phyloP scores from a whole-genome alignment of 2,888 invertebrate genomes.

The Drosophila quinaria region DNA sequence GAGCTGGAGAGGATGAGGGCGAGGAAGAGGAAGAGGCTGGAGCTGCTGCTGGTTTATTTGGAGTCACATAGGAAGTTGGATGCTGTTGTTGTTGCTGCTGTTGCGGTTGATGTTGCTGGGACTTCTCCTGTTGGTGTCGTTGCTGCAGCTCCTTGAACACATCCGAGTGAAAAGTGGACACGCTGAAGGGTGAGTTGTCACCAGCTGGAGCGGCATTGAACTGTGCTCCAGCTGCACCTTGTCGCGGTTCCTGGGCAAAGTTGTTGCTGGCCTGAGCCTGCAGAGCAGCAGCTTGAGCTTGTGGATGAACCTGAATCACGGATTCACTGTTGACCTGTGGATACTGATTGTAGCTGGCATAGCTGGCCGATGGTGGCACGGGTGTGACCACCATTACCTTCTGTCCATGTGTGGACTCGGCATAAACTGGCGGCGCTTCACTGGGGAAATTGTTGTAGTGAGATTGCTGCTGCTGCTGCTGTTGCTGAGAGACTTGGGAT shows the following conservation, averaged over 20 bases:
- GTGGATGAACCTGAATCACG: constrained; percentile 73
- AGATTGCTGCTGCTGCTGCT: constrained; percentile 52
- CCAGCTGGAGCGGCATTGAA: constrained; percentile 23
- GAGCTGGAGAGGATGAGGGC: constrained; percentile 2
- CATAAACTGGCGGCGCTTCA: constrained; percentile 78
- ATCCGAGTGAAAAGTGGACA: constrained; percentile 85
- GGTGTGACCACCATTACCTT: constrained; percentile 85
- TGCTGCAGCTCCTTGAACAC: constrained; percentile 84
- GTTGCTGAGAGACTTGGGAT: constrained; percentile 34
- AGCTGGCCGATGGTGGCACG: constrained; percentile 73
- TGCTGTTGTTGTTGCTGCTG: neutral
- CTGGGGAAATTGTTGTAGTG: constrained; percentile 61
- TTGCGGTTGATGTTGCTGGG: constrained; percentile 24
- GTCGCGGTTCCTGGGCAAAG: constrained; percentile 79
- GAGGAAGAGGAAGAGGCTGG: neutral
- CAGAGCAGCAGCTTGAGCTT: constrained; percentile 70
- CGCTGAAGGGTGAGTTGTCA: constrained; percentile 81
- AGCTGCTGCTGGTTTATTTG: constrained; percentile 12
- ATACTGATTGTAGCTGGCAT: constrained; percentile 71
- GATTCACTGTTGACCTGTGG: constrained; percentile 50
- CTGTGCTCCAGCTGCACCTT: constrained; percentile 23
- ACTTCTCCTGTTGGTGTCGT: constrained; percentile 61
- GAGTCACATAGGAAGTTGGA: constrained; percentile 2
- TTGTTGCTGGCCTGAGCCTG: constrained; percentile 68
- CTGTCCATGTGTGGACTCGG: constrained; percentile 83